Evolutionary conservation across 2,797 vertebrate species (phyloP), one percentile per base, ranked within the genome.

Genomic region (Chromobotia macracanthus): DNA sequence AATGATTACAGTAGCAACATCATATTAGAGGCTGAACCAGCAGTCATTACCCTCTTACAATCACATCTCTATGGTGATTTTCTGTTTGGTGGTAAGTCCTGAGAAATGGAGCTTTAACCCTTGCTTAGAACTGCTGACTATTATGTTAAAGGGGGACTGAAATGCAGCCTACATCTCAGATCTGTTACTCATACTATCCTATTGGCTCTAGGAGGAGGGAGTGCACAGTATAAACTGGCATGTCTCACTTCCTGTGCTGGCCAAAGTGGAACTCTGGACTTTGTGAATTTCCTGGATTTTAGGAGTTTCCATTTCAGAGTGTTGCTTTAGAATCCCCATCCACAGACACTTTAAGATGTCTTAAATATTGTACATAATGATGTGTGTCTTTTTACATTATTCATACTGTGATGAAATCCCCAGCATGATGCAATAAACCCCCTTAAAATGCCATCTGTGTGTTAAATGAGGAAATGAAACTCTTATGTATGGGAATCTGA

Each of bases 241-340:
- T 41, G n/a, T 78, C 77, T 76, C 19, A 76, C 84, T 88, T 87
- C 83, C 87, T 87, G 82, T 68, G 18, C 75, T 79, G 66, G 53
- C 10, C 0, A 0, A 28, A 35, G 44, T 67, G 44, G 86, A 85
- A 67, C 74, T 82, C 28, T n/a, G n/a, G n/a, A 31, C 0, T n/a
- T 61, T 74, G 21, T 78, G 65, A 15, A 86, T 89, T 89, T 91
- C 87, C 83, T 69, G 83, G 70, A 87, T 89, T 85, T 88, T 83
- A 63, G 44, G 72, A 78, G 80, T 90, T 89, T 90, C 79, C 86
- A 67, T 85, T 35, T 83, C 67, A 87, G 81, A 58, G 10, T 31
- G 74, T 86, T 87, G 79, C 88, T 87, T 75, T 80, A 25, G 19
- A 79, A 81, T 76, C 58, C 48, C 48, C 21, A 16, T 21, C 51